A percentile compares a stretch with the other conserved stretches of the same genome.
These are phyloP conservation scores for Montipora capitata DNA, from an alignment of 92 coral and sea anemone genomes.

Conservation along the genomic window DNA sequence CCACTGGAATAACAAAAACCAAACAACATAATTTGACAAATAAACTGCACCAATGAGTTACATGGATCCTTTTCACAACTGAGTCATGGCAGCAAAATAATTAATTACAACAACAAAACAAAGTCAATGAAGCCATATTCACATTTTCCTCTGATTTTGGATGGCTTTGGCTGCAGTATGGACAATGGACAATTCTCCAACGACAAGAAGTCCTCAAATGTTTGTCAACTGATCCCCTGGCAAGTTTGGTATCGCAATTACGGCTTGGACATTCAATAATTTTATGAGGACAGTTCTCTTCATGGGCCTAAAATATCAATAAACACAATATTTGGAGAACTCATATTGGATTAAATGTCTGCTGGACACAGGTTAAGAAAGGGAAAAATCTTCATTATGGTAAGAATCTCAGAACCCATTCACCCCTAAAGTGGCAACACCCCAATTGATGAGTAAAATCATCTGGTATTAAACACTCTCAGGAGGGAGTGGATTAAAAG, in stretches of 20 bases:
- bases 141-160: constrained; percentile 35
- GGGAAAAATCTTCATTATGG: neutral
- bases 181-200: constrained; percentile 51
- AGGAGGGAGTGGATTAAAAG: no score
- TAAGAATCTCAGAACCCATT: no score
- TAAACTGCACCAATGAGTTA: no score
- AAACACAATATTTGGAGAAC: neutral
- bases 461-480: no score
- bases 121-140: neutral
- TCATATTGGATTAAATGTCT: neutral
- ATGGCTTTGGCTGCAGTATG: constrained; percentile 18
- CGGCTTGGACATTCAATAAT: constrained; percentile 26
- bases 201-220: constrained; percentile 27
- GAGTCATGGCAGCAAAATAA: no score
- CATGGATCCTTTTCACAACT: no score
- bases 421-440: no score
- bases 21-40: no score
- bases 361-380: neutral
- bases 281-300: constrained; percentile 27
- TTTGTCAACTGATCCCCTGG: constrained; percentile 17
- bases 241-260: constrained; percentile 6
- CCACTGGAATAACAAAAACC: no score
- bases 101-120: neutral
- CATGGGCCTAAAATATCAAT: constrained; percentile 9
- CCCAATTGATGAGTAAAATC: no score